phyloP scores from a whole-genome alignment of 2,113 vertebrate species.

The Puffinus mauretanicus region DNA sequence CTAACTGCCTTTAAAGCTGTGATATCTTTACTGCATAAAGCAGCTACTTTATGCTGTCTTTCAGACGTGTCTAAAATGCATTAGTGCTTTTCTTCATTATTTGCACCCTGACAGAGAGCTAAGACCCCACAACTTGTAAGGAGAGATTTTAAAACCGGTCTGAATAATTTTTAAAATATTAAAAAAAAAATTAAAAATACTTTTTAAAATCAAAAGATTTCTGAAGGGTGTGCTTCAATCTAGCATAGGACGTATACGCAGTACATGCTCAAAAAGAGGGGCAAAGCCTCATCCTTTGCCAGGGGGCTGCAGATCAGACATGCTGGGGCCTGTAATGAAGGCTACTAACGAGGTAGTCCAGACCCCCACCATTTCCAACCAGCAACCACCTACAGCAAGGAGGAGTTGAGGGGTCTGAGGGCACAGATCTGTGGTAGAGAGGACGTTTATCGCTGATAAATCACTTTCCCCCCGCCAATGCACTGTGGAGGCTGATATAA shows the following conservation, averaged over 20 bases:
- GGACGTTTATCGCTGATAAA: background rate
- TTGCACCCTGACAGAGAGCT: background rate
- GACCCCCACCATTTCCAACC: background rate
- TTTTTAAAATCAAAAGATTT: background rate
- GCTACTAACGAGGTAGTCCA: background rate
- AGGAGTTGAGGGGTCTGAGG: background rate
- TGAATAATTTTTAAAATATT: background rate
- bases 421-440: background rate
- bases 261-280: background rate
- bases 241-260: background rate
- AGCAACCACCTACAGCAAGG: background rate
- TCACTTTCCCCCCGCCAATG: background rate
- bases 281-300: background rate
- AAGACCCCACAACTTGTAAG: background rate
- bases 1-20: constrained; percentile 8
- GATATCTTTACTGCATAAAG: background rate
- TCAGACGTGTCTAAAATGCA: background rate
- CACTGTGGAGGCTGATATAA: background rate
- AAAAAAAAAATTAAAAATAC: background rate
- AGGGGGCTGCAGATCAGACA: background rate
- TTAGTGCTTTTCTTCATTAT: background rate
- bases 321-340: background rate
- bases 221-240: background rate
- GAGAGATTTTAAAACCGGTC: background rate
- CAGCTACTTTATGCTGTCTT: background rate